Percentiles rank a stretch among this genome's conserved stretches.
Conservation (phyloP, 2,888 invertebrate species). For the Zele albiditarsus region DNA sequence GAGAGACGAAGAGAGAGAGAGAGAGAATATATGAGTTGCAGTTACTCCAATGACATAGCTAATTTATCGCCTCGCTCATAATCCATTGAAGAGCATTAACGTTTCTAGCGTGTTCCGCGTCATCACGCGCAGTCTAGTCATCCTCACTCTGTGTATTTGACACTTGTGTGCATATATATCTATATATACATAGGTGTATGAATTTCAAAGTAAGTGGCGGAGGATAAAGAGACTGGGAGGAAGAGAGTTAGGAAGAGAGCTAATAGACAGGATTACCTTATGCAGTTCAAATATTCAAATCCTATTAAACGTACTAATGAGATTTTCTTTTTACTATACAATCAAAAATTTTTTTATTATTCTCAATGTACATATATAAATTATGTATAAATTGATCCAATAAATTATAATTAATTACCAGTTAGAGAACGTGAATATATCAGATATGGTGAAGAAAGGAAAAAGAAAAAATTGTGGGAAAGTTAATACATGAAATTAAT, state of each 20-base stretch:
- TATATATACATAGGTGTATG: neutral
- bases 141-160: neutral
- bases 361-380: no score
- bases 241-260: neutral
- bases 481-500: no score
- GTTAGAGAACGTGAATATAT: no score
- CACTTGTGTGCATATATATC: neutral
- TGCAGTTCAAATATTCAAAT: constrained; percentile 26
- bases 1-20: neutral
- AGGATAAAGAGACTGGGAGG: neutral
- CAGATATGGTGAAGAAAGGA: no score
- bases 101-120: constrained; percentile 43
- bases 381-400: no score
- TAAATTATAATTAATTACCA: no score
- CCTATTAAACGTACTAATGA: no score
- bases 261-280: neutral
- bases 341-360: no score
- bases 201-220: neutral
- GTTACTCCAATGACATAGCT: constrained; percentile 41
- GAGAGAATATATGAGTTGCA: constrained; percentile 13
- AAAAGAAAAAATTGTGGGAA: no score
- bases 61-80: constrained; percentile 55
- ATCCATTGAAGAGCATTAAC: constrained; percentile 51
- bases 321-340: no score
- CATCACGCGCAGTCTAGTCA: constrained; percentile 16